Evolutionary conservation across 2,888 invertebrate species (phyloP).

Genomic region (Caenorhabditis imperialis): DNA sequence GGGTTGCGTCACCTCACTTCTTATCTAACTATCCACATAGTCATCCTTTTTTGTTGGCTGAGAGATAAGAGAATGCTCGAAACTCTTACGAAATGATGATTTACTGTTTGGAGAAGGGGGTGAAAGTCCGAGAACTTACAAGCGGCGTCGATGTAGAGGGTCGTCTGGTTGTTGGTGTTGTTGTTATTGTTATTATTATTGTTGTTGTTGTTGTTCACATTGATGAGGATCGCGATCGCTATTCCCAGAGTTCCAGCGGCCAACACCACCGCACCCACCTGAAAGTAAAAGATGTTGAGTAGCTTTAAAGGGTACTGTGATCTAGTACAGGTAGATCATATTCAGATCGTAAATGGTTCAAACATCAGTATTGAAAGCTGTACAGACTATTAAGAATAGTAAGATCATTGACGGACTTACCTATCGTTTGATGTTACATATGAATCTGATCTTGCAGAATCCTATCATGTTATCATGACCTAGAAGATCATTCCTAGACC

Average conservation of each 20-base stretch:
- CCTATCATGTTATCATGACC: too few species aligned
- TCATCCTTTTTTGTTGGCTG: too few species aligned
- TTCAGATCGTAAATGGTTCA: too few species aligned
- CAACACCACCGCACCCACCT: slow-evolving; percentile 32
- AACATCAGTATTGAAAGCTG: too few species aligned
- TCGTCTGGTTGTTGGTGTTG: slow-evolving; percentile 12
- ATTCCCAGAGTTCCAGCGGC: slow-evolving; percentile 61
- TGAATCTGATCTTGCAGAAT: too few species aligned
- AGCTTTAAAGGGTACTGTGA: neutral
- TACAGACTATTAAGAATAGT: too few species aligned
- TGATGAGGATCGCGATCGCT: slow-evolving; percentile 59
- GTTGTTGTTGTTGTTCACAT: slow-evolving; percentile 42
- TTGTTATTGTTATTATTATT: slow-evolving; percentile 24
- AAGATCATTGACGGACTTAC: too few species aligned
- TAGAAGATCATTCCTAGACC: too few species aligned
- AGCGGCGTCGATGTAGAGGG: slow-evolving; percentile 11
- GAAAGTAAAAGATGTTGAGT: neutral
- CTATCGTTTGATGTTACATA: too few species aligned
- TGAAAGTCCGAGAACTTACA: slow-evolving; percentile 4
- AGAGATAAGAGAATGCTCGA: too few species aligned
- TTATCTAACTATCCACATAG: too few species aligned
- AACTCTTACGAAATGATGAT: neutral
- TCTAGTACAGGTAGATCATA: too few species aligned
- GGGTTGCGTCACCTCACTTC: slow-evolving; percentile 18
- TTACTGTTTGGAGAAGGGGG: slow-evolving; percentile 1